phyloP scores from a whole-genome alignment of 2,888 invertebrate genomes.

The Apodemia mormo region DNA sequence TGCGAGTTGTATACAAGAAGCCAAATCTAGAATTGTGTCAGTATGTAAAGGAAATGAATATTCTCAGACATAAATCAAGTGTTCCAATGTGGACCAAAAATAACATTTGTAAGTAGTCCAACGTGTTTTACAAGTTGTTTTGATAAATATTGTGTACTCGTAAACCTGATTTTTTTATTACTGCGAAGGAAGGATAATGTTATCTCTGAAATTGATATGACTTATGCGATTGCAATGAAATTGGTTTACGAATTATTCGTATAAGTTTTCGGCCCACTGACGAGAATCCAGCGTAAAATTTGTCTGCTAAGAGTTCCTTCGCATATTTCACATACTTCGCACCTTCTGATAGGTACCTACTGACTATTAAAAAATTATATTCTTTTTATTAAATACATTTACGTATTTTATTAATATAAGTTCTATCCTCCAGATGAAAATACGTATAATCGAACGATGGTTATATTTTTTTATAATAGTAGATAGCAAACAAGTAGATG shows the following conservation, averaged over 20 bases:
- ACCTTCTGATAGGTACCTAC: no score
- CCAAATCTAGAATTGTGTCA: conserved; percentile 5
- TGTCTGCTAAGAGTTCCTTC: background rate
- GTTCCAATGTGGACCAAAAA: background rate
- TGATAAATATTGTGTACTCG: conserved; percentile 6
- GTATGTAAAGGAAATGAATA: background rate
- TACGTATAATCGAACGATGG: no score
- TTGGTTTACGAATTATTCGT: background rate
- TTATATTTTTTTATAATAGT: no score
- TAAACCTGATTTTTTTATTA: conserved; percentile 17
- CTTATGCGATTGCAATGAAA: background rate
- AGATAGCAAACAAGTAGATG: no score
- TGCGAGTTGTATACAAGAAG: background rate
- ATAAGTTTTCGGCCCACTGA: background rate
- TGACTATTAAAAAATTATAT: no score
- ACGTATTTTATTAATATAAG: no score
- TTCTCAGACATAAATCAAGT: background rate
- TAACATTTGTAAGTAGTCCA: background rate
- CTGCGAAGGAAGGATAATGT: conserved; percentile 1
- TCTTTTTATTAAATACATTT: no score
- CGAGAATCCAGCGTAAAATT: background rate
- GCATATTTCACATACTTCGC: no score
- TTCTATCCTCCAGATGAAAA: no score
- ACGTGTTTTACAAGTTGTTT: conserved; percentile 16
- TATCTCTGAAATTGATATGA: conserved; percentile 1